A percentile compares a stretch with the other conserved stretches of the same genome.
Evolutionary conservation across 2,113 vertebrate species (phyloP).

Genomic region (Fulmarus glacialis): DNA sequence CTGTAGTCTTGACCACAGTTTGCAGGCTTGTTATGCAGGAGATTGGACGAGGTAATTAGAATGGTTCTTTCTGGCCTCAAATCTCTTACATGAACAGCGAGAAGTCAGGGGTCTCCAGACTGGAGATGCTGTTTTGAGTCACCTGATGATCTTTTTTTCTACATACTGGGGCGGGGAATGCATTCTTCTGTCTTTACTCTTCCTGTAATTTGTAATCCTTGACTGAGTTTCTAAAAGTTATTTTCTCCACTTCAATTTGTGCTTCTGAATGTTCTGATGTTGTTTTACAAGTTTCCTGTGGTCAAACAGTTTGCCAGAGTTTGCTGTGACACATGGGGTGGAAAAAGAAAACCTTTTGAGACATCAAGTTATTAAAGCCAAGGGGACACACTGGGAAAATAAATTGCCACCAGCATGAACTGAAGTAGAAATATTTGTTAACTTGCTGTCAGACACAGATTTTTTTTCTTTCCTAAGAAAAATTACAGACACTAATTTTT

Average conservation of each 20-base stretch:
- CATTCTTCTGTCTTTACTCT: not conserved
- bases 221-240: not conserved
- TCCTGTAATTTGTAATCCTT: not conserved
- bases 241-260: not conserved
- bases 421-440: constrained; percentile 44
- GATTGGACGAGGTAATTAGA: not conserved
- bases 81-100: not conserved
- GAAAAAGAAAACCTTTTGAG: constrained; percentile 23
- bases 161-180: not conserved
- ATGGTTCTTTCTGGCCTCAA: not conserved
- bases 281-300: constrained; percentile 8
- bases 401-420: constrained; percentile 34
- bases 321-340: not conserved
- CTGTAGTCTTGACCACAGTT: not conserved
- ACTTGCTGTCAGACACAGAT: not conserved
- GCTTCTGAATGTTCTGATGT: not conserved
- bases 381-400: constrained; percentile 11
- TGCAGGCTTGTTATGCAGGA: not conserved
- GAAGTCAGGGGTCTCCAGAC: not conserved
- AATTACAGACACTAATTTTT: not conserved
- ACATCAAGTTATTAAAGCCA: constrained; percentile 21
- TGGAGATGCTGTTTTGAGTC: not conserved
- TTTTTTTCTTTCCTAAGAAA: not conserved
- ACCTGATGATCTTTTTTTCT: not conserved
- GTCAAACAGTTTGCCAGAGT: constrained; percentile 8